These are phyloP conservation scores for Eupeodes latifasciatus DNA, from an alignment of 2,888 invertebrate genomes.

Conservation along the genomic window DNA sequence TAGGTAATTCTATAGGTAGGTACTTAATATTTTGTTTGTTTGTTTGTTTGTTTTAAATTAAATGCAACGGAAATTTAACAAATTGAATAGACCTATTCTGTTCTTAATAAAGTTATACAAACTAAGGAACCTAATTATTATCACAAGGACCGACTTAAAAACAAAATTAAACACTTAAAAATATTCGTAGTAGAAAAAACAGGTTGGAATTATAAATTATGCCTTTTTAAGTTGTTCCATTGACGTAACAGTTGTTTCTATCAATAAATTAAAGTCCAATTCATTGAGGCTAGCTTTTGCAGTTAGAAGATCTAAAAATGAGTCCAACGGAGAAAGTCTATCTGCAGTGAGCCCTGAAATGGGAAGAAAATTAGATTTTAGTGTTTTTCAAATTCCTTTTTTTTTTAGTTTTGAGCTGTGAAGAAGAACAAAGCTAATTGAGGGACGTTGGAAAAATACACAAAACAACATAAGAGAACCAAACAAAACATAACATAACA, in stretches of 20 bases:
- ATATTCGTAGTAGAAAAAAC: background rate
- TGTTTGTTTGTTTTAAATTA: background rate
- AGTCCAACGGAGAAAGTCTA: conserved; percentile 91
- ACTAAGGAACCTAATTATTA: conserved; percentile 60
- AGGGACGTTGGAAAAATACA: background rate
- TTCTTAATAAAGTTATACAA: conserved; percentile 10
- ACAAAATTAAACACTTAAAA: background rate
- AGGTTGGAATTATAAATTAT: conserved; percentile 1
- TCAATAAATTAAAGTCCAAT: conserved; percentile 92
- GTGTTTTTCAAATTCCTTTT: background rate
- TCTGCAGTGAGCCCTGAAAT: conserved; percentile 90
- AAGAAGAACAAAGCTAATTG: conserved; percentile 9
- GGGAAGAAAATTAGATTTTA: background rate
- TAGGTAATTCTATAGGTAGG: conserved; percentile 50
- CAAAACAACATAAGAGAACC: background rate
- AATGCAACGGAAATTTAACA: conserved; percentile 33
- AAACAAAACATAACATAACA: background rate
- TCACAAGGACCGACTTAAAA: conserved; percentile 54
- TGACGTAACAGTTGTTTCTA: conserved; percentile 89
- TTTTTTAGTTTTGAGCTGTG: background rate
- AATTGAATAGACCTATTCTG: conserved; percentile 32
- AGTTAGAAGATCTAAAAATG: conserved; percentile 92
- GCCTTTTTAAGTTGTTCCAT: conserved; percentile 80
- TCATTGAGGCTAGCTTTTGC: conserved; percentile 94
- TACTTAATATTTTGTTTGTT: conserved; percentile 13